phyloP scores from a whole-genome alignment of 2,888 invertebrate species.

The Chrysopilus asiliformis region DNA sequence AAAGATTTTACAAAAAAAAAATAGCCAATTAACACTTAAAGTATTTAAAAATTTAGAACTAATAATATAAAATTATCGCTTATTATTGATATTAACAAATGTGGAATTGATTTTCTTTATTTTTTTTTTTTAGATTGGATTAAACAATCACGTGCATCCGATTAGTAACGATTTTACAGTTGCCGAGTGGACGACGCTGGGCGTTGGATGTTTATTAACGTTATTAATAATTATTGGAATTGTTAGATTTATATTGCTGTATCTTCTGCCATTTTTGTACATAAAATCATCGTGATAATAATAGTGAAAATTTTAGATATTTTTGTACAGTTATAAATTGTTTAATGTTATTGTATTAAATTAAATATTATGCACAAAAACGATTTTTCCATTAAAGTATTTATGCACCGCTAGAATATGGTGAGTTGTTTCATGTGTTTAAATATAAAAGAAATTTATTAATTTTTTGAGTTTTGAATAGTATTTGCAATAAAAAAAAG shows the following conservation, averaged over 20 bases:
- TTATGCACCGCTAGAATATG: too few relatives aligned
- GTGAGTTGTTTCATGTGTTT: too few relatives aligned
- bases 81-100: constrained; percentile 4
- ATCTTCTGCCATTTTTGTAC: constrained; percentile 15
- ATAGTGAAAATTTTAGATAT: too few relatives aligned
- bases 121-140: constrained; percentile 22
- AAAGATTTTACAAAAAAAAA: too few relatives aligned
- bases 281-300: too few relatives aligned
- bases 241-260: constrained; percentile 24
- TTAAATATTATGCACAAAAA: too few relatives aligned
- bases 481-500: too few relatives aligned
- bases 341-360: too few relatives aligned
- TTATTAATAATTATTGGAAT: constrained; percentile 28
- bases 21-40: background rate
- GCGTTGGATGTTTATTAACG: constrained; percentile 28
- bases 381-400: too few relatives aligned
- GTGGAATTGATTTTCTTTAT: constrained; percentile 3
- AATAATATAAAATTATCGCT: background rate
- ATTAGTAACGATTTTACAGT: constrained; percentile 27
- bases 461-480: too few relatives aligned
- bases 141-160: constrained; percentile 31
- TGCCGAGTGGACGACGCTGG: constrained; percentile 30
- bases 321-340: too few relatives aligned
- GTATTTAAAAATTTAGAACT: background rate
- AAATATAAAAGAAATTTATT: too few relatives aligned